phyloP scores from a whole-genome alignment of 2,113 vertebrate species.

The Antennarius striatus region DNA sequence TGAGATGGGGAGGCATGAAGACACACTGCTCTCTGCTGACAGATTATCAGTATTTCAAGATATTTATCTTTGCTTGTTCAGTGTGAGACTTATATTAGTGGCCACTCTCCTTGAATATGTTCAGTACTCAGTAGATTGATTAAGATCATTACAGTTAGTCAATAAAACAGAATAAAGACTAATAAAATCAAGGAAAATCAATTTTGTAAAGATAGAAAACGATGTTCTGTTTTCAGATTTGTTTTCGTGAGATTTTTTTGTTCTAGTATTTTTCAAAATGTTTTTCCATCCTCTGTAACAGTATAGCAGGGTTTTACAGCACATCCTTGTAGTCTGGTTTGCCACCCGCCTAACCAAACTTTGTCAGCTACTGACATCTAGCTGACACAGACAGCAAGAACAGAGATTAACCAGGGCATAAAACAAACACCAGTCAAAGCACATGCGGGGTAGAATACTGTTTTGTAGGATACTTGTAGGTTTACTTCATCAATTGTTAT shows the following conservation, averaged over 20 bases:
- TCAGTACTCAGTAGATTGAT: neutral
- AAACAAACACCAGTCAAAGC: neutral
- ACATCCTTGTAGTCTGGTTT: neutral
- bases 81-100: neutral
- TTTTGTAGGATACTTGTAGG: neutral
- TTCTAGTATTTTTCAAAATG: no score
- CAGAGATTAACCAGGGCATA: constrained; percentile 10
- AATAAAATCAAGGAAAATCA: no score
- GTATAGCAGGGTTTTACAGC: no score
- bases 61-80: neutral
- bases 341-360: neutral
- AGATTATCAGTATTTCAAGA: neutral
- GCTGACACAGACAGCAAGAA: constrained; percentile 61
- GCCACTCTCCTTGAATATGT: neutral
- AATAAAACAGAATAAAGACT: no score
- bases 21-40: constrained; percentile 67
- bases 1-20: neutral
- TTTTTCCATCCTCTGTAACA: no score
- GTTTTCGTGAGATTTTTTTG: no score
- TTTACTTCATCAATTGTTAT: constrained; percentile 1
- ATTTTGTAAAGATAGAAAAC: no score
- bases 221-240: no score
- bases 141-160: no score
- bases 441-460: no score
- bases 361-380: constrained; percentile 74